phyloP scores from a whole-genome alignment of 2,797 vertebrate genomes.

The Dromococcyx pavoninus region DNA sequence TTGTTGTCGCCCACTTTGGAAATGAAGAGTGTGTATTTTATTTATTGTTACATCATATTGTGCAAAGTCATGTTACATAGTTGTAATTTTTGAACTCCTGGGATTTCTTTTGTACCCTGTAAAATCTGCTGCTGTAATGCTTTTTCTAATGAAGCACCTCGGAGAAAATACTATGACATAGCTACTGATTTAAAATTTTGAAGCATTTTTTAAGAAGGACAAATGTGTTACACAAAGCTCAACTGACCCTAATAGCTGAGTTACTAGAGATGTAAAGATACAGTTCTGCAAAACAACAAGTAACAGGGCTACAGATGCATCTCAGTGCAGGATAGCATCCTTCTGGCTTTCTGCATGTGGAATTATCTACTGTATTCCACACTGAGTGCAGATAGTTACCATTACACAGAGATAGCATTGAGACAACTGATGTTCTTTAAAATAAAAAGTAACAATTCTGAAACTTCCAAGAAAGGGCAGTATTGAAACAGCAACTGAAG shows the following conservation, averaged over 20 bases:
- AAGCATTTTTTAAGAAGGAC: background rate
- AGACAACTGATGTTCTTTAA: background rate
- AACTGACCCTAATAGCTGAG: background rate
- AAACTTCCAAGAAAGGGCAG: background rate
- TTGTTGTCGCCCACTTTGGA: conserved; percentile 78
- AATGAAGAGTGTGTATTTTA: conserved; percentile 74
- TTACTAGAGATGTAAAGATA: background rate
- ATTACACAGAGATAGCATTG: background rate
- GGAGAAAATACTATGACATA: background rate
- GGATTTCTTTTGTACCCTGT: background rate
- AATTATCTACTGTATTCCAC: background rate
- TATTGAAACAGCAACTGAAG: background rate
- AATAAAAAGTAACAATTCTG: background rate
- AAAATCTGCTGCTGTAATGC: background rate
- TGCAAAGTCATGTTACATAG: background rate
- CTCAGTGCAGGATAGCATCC: background rate
- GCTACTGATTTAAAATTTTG: background rate
- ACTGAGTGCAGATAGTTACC: background rate
- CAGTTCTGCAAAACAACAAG: background rate
- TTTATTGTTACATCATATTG: background rate
- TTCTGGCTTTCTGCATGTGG: background rate
- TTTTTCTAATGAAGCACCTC: background rate
- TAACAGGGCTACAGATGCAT: background rate
- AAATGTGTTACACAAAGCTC: background rate
- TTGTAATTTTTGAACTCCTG: background rate